Evolutionary conservation across 92 coral and sea anemone genomes (phyloP), one percentile per base, ranked within the genome.

Genomic region (Meandrina meandrites): DNA sequence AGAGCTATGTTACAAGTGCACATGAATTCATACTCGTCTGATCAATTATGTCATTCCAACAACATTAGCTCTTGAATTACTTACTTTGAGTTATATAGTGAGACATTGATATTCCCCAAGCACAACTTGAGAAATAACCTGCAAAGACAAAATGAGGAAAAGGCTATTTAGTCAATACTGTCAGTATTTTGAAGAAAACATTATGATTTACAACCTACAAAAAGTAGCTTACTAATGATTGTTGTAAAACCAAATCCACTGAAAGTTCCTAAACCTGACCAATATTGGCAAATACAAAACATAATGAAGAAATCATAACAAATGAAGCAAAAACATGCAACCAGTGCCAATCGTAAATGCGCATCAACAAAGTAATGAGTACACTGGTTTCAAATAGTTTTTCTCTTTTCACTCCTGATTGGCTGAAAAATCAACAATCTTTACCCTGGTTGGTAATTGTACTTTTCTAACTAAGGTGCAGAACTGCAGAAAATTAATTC

Each of bases 41-140:
- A 27, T 27, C 34, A 54, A 54, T 17, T 1, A 27, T 27, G 34
- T 64, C 17, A 27, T 12, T 27, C 0, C 34, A 64, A 24, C 27
- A 13, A 13, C 34, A 64, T 28, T 9, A 60, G 67, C 10, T 9
- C 8, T 8, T 22, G 17, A 48, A 28, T 11, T 11, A 87, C 96
- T 94, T 89, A 96, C 99, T 94, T 94, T 90, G 91, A 87, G 76
- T 94, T 85, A 79, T 96, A 94, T 37, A 96, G 86, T 79, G 99
- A 91, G 50, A 96, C 94, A 88, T 96, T 92, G 84, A 96, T 93
- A 80, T 94, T 93, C 57, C 99, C 99, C 81, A 96, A 80, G 90
- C 99, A 96, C 60, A 94, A 81, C 80, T 96, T 93, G 72, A 96
- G 92, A 72, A 96, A 94, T 17, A 93, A 81, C 78, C 99, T 96